Conservation (phyloP, 1,140 invertebrate species). For the Danaus plexippus region DNA sequence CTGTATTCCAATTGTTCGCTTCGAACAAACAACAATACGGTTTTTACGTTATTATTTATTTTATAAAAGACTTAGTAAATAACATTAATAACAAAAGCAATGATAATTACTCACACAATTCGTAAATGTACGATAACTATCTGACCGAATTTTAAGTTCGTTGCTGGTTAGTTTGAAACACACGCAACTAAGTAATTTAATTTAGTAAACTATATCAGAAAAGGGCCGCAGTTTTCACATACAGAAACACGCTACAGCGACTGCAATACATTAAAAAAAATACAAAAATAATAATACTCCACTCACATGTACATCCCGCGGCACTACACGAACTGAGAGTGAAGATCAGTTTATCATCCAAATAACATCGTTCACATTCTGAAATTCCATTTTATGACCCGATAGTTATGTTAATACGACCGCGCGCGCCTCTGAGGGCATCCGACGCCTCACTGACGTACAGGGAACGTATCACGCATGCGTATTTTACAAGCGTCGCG, state of each 20-base stretch:
- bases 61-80: too few species aligned
- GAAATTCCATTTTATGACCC: constrained; percentile 40
- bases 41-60: too few species aligned
- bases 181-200: constrained; percentile 62
- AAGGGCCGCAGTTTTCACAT: constrained; percentile 29
- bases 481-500: constrained; percentile 35
- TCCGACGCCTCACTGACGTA: constrained; percentile 41
- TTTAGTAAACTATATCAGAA: constrained; percentile 55
- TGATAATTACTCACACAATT: too few species aligned
- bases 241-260: constrained; percentile 30
- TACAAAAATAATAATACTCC: constrained; percentile 29
- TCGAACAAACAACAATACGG: too few species aligned
- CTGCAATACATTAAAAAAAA: constrained; percentile 38
- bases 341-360: constrained; percentile 15
- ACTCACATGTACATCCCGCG: constrained; percentile 10
- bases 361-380: constrained; percentile 23
- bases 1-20: too few species aligned
- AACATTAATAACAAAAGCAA: too few species aligned
- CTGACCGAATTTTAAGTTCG: constrained; percentile 17
- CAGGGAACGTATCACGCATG: constrained; percentile 35
- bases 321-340: constrained; percentile 9
- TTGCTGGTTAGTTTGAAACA: constrained; percentile 16
- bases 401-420: constrained; percentile 29
- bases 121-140: constrained; percentile 9
- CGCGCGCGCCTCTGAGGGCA: constrained; percentile 38